These are phyloP conservation scores for Palythoa heliodiscus DNA, from an alignment of 92 coral and sea anemone species.

Conservation along the genomic window DNA sequence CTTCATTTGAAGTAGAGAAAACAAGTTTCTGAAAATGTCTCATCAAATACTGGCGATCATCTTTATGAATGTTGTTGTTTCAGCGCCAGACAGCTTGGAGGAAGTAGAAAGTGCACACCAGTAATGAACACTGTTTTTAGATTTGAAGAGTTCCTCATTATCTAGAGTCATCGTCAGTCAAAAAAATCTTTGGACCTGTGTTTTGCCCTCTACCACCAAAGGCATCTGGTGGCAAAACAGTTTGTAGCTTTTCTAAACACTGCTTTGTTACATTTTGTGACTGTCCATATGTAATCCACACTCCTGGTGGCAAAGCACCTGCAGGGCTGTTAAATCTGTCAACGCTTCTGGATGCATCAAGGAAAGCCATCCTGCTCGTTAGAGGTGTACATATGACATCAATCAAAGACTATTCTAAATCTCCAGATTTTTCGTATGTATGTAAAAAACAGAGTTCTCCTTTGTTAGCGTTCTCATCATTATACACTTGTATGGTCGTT, in stretches of 20 bases:
- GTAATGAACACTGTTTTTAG: conserved; percentile 45
- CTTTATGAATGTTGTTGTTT: conserved; percentile 38
- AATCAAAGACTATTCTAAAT: conserved; percentile 42
- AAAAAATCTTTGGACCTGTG: conserved; percentile 44
- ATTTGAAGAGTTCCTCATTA: conserved; percentile 42
- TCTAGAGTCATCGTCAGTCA: conserved; percentile 61
- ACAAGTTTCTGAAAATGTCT: conserved; percentile 51
- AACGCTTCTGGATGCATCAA: conserved; percentile 58
- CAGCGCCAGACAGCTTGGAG: conserved; percentile 67
- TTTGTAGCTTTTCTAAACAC: conserved; percentile 23
- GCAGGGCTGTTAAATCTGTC: conserved; percentile 61
- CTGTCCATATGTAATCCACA: conserved; percentile 61
- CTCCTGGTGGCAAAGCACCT: conserved; percentile 54
- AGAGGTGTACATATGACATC: conserved; percentile 62
- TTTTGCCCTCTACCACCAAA: conserved; percentile 56
- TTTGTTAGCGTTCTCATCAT: conserved; percentile 21
- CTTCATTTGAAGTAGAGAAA: conserved; percentile 44
- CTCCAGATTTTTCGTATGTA: conserved; percentile 6
- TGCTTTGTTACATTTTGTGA: conserved; percentile 21
- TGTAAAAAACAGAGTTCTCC: conserved; percentile 63
- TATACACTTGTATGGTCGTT: conserved; percentile 45
- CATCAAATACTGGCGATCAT: conserved; percentile 56
- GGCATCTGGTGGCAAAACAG: conserved; percentile 53
- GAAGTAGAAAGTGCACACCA: conserved; percentile 66
- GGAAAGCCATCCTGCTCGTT: neutral